Conservation (phyloP, 2,888 invertebrate species). For the Pimpla rufipes region DNA sequence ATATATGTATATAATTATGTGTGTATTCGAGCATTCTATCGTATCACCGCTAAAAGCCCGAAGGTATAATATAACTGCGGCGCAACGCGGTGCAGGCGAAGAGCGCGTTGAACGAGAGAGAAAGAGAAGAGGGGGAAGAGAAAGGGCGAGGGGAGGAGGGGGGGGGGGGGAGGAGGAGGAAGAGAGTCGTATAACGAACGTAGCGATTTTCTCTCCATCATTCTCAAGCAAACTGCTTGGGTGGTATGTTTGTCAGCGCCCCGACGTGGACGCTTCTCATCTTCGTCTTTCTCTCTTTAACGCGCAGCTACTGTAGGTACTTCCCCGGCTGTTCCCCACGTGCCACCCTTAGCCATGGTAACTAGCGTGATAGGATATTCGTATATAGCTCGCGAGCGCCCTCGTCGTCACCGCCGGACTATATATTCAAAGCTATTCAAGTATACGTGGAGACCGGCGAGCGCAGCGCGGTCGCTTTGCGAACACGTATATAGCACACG, state of each 20-base stretch:
- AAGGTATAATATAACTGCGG: constrained; percentile 2
- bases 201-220: constrained; percentile 35
- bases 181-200: constrained; percentile 11
- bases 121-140: constrained; percentile 7
- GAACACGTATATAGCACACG: neutral
- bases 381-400: constrained; percentile 64
- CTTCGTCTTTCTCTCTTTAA: constrained; percentile 52
- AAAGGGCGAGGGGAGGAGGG: constrained; percentile 32
- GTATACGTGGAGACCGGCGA: constrained; percentile 24
- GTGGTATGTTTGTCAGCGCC: constrained; percentile 57
- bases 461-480: neutral
- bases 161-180: constrained; percentile 1
- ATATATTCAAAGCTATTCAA: constrained; percentile 57
- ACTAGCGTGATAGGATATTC: constrained; percentile 69
- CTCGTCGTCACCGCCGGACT: constrained; percentile 51
- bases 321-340: constrained; percentile 42
- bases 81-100: neutral
- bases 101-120: constrained; percentile 4
- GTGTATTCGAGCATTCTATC: constrained; percentile 15
- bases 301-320: constrained; percentile 9
- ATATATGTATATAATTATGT: neutral
- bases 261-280: constrained; percentile 62
- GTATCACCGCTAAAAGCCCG: constrained; percentile 17
- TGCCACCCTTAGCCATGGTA: constrained; percentile 61
- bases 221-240: constrained; percentile 25